Evolutionary conservation across 1,140 invertebrate genomes (phyloP).

Genomic region (Drosophila chauvacae): DNA sequence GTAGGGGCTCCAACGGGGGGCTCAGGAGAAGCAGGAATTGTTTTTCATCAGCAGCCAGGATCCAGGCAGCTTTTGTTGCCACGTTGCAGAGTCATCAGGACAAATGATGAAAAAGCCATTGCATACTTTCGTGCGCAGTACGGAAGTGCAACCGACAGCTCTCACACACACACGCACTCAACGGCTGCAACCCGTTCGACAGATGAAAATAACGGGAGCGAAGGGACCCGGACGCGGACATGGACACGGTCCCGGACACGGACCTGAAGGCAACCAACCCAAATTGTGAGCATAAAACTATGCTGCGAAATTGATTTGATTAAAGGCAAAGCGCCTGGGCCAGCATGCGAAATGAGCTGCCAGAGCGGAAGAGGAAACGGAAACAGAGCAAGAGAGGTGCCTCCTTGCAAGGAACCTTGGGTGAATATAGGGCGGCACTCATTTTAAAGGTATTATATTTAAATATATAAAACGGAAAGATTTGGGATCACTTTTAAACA

Average conservation of each 20-base stretch:
- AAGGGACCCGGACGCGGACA: conserved; percentile 11
- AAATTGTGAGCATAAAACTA: conserved; percentile 84
- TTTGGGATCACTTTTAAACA: neutral
- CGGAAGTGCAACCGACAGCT: conserved; percentile 64
- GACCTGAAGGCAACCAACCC: conserved; percentile 52
- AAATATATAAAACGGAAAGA: neutral
- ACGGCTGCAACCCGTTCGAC: conserved; percentile 30
- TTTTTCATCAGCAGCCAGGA: conserved; percentile 60
- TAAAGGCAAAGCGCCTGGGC: conserved; percentile 73
- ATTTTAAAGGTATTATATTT: neutral
- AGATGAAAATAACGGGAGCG: conserved; percentile 38
- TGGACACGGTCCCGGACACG: neutral
- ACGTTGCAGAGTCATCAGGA: conserved; percentile 74
- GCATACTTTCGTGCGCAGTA: conserved; percentile 78
- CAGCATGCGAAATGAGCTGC: conserved; percentile 76
- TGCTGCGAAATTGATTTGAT: conserved; percentile 84
- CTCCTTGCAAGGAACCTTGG: neutral
- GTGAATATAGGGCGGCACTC: neutral
- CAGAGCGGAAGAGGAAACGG: conserved; percentile 19
- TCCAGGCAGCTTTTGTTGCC: conserved; percentile 71
- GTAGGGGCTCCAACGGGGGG: neutral
- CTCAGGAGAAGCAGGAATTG: conserved; percentile 59
- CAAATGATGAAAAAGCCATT: conserved; percentile 82
- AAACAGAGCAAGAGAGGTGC: neutral
- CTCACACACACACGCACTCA: conserved; percentile 3